A percentile compares a stretch with the other conserved stretches of the same genome.
Evolutionary conservation across 2,113 vertebrate species (phyloP).

Genomic region (Muntiacus muntjak): DNA sequence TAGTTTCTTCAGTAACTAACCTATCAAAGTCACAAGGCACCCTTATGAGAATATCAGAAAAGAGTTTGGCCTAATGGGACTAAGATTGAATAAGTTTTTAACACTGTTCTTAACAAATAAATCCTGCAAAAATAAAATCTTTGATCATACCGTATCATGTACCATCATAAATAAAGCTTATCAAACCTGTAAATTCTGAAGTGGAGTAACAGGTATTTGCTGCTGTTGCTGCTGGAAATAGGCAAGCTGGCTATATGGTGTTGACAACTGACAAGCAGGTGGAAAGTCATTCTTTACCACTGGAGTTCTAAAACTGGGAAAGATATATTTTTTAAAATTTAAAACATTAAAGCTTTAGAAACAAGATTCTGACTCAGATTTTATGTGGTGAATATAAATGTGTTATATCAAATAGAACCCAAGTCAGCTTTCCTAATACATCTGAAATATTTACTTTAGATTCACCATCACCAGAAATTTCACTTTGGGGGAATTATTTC

Average conservation of each 20-base stretch:
- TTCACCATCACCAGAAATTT: neutral
- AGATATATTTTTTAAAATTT: neutral
- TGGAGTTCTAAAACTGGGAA: conserved; percentile 88
- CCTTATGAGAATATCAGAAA: neutral
- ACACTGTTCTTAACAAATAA: neutral
- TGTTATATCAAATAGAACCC: neutral
- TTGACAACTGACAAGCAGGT: conserved; percentile 77
- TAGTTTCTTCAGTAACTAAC: neutral
- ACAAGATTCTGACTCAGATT: conserved; percentile 10
- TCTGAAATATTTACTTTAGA: neutral
- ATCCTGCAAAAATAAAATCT: neutral
- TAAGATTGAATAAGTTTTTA: neutral
- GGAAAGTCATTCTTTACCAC: conserved; percentile 82
- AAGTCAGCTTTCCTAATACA: neutral
- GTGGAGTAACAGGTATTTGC: conserved; percentile 75
- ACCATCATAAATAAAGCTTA: neutral
- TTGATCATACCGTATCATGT: neutral
- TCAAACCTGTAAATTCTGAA: conserved; percentile 80
- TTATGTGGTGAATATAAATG: neutral
- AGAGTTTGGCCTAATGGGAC: neutral
- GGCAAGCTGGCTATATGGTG: conserved; percentile 78
- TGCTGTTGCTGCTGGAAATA: conserved; percentile 68
- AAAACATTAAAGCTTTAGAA: conserved; percentile 15
- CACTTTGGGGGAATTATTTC: conserved; percentile 3
- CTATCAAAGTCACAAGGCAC: neutral